These are phyloP conservation scores for Acanthiza pusilla DNA, from an alignment of 2,797 vertebrate genomes.

Conservation along the genomic window DNA sequence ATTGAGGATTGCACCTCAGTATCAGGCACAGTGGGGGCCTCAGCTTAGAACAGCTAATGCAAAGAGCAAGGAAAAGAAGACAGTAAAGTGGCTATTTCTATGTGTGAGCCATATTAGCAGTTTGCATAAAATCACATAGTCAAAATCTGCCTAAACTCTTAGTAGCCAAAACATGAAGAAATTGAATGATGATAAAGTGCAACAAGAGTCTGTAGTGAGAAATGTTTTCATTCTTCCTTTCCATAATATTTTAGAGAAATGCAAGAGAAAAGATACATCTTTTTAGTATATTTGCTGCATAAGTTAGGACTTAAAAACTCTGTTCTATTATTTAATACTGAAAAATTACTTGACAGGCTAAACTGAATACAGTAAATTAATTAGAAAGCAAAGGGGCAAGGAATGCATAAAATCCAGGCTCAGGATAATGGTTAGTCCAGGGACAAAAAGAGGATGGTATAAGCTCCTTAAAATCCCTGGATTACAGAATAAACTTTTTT, in stretches of 20 bases:
- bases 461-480: constrained; percentile 49
- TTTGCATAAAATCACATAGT: neutral
- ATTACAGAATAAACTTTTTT: constrained; percentile 1
- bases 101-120: neutral
- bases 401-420: constrained; percentile 28
- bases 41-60: neutral
- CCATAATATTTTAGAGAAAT: neutral
- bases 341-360: constrained; percentile 16
- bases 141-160: neutral
- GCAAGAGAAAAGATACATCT: neutral
- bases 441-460: neutral
- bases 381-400: constrained; percentile 25
- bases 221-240: neutral
- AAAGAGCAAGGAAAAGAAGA: neutral
- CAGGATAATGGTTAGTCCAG: constrained; percentile 8
- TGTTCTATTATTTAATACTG: neutral
- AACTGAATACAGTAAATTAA: constrained; percentile 24
- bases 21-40: neutral
- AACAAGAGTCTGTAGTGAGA: neutral
- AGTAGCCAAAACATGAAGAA: neutral
- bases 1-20: neutral
- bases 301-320: neutral
- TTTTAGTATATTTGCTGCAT: neutral
- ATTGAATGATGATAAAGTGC: neutral
- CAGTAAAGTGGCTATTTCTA: neutral